phyloP scores from a whole-genome alignment of 1,140 invertebrate species.

The Forficula auricularia region DNA sequence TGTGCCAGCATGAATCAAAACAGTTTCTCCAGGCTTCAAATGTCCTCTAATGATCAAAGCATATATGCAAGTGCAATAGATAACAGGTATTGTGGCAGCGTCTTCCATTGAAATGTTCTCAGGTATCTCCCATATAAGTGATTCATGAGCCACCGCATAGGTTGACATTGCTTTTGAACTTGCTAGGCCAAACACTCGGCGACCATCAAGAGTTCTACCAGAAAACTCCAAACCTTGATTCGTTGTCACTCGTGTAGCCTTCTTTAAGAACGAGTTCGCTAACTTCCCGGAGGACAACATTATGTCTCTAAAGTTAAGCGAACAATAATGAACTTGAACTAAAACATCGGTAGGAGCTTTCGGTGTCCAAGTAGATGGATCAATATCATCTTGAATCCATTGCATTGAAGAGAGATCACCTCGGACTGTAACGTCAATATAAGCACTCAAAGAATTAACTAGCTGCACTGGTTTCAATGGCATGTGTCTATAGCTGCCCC shows the following conservation, averaged over 20 bases:
- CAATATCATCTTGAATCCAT: conserved; percentile 35
- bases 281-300: not conserved
- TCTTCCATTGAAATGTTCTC: conserved; percentile 36
- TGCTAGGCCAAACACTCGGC: conserved; percentile 11
- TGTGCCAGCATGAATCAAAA: conserved; percentile 49
- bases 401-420: conserved; percentile 40
- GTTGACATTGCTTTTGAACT: conserved; percentile 12
- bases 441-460: conserved; percentile 30
- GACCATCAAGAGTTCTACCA: conserved; percentile 9
- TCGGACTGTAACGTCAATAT: conserved; percentile 38
- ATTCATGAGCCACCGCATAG: conserved; percentile 20
- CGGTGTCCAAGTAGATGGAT: too few species aligned
- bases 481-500: conserved; percentile 28
- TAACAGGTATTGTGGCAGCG: conserved; percentile 41
- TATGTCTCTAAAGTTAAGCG: conserved; percentile 5
- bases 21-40: conserved; percentile 33
- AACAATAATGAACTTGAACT: not conserved
- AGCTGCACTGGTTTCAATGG: not conserved
- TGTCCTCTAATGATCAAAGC: conserved; percentile 34
- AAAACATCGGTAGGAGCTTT: conserved; percentile 19
- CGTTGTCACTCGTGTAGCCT: not conserved
- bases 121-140: conserved; percentile 40
- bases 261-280: not conserved
- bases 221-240: conserved; percentile 17
- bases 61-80: conserved; percentile 37